phyloP scores from a whole-genome alignment of 2,797 vertebrate genomes.

The Morus bassanus region DNA sequence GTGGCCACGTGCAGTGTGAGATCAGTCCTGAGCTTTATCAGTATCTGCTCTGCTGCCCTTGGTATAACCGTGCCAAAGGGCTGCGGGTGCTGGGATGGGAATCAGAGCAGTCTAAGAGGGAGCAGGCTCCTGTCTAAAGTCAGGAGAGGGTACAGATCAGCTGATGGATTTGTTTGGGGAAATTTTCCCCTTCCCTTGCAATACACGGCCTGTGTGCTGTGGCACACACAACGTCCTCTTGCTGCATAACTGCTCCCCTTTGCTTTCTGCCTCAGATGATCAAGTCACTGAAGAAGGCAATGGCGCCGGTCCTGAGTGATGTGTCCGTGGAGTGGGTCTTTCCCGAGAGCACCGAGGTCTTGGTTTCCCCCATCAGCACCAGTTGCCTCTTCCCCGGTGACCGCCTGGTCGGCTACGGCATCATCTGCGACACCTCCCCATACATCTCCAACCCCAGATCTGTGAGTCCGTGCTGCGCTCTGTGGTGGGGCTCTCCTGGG shows the following conservation, averaged over 20 bases:
- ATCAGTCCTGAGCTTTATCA: not conserved
- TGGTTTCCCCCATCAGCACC: conserved; percentile 87
- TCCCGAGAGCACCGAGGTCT: conserved; percentile 88
- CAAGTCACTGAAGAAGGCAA: conserved; percentile 90
- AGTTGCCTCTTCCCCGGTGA: conserved; percentile 93
- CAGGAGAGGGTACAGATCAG: not conserved
- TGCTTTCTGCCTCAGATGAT: conserved; percentile 82
- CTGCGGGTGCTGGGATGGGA: not conserved
- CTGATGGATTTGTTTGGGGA: not conserved
- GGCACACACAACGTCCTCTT: fast-evolving
- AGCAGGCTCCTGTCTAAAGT: not conserved
- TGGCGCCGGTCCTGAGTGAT: conserved; percentile 89
- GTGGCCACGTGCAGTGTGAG: fast-evolving
- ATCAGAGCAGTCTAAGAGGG: not conserved
- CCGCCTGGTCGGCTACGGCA: conserved; percentile 85
- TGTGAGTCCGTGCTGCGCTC: conserved; percentile 74
- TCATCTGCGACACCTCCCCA: conserved; percentile 86
- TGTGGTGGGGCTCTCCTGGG: not conserved
- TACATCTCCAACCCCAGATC: conserved; percentile 84
- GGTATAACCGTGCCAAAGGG: not conserved
- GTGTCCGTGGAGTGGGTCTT: conserved; percentile 95
- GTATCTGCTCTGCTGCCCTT: not conserved
- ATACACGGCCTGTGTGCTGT: fast-evolving
- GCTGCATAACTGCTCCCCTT: not conserved
- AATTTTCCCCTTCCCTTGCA: not conserved